phyloP scores from a whole-genome alignment of 35 echinoderm and acorn worm species.

The Nesometra sesokonis region DNA sequence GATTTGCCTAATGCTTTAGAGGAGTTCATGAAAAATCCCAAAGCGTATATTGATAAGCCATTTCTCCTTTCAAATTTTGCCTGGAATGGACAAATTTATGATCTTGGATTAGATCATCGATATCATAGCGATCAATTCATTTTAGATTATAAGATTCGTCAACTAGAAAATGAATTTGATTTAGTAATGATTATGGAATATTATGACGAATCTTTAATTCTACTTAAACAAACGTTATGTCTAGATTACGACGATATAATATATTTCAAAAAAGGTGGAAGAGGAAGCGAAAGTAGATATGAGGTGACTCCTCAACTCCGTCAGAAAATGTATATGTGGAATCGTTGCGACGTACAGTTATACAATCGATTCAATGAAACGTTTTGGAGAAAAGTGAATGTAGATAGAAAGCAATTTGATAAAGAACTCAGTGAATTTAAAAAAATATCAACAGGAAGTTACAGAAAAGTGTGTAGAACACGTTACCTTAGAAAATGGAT shows the following conservation, averaged over 20 bases:
- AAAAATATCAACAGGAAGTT: neutral
- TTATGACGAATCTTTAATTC: slow-evolving; percentile 14
- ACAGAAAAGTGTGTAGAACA: neutral
- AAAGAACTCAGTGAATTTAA: neutral
- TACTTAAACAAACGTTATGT: slow-evolving; percentile 1
- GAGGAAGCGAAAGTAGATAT: neutral
- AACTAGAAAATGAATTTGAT: slow-evolving; percentile 11
- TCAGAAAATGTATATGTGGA: neutral
- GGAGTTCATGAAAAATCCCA: slow-evolving; percentile 15
- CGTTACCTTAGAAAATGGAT: neutral
- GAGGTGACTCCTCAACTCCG: neutral
- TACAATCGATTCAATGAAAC: slow-evolving; percentile 9
- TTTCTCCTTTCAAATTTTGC: too few relatives aligned
- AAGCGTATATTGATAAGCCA: neutral
- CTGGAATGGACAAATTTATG: neutral
- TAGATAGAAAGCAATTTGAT: neutral
- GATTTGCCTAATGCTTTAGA: neutral
- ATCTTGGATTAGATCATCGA: neutral
- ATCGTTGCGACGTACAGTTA: neutral
- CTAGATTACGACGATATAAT: slow-evolving; percentile 1
- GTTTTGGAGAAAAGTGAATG: slow-evolving; percentile 1
- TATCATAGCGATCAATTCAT: neutral
- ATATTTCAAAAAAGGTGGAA: neutral
- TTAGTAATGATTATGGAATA: slow-evolving; percentile 4
- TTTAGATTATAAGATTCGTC: slow-evolving; percentile 6